These are phyloP conservation scores for Tarsius wallacei DNA, from an alignment of 2,797 vertebrate species.

Conservation along the genomic window DNA sequence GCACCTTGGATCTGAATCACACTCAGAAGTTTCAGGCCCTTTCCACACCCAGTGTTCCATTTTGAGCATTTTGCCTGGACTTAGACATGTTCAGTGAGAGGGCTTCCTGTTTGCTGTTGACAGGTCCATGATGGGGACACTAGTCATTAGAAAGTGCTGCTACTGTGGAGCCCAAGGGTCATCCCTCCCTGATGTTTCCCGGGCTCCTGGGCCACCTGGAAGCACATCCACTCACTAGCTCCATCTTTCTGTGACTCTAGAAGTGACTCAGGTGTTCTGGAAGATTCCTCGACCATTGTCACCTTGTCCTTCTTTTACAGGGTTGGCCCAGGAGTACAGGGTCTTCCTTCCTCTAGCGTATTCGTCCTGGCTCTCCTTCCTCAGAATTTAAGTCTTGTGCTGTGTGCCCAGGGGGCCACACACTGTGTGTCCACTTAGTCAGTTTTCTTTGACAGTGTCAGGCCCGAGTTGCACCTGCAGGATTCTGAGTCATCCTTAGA, in stretches of 20 bases:
- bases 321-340: rapidly evolving
- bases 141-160: background rate
- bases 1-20: rapidly evolving
- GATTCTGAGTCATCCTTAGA: rapidly evolving
- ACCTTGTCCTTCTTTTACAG: no score
- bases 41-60: rapidly evolving
- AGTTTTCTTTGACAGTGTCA: rapidly evolving
- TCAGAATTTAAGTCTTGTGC: rapidly evolving
- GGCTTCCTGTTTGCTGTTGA: background rate
- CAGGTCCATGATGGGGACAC: rapidly evolving
- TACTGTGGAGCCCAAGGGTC: rapidly evolving
- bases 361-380: background rate
- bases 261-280: background rate
- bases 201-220: rapidly evolving
- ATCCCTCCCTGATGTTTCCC: rapidly evolving
- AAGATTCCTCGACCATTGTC: background rate
- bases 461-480: background rate
- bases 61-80: rapidly evolving
- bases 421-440: rapidly evolving
- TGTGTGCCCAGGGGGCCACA: rapidly evolving
- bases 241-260: rapidly evolving
- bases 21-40: rapidly evolving
- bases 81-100: rapidly evolving
- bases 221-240: rapidly evolving
- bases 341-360: background rate